A percentile compares a stretch with the other conserved stretches of the same genome.
Conservation (phyloP, 2,888 invertebrate genomes). For the Panzeria rudis region DNA sequence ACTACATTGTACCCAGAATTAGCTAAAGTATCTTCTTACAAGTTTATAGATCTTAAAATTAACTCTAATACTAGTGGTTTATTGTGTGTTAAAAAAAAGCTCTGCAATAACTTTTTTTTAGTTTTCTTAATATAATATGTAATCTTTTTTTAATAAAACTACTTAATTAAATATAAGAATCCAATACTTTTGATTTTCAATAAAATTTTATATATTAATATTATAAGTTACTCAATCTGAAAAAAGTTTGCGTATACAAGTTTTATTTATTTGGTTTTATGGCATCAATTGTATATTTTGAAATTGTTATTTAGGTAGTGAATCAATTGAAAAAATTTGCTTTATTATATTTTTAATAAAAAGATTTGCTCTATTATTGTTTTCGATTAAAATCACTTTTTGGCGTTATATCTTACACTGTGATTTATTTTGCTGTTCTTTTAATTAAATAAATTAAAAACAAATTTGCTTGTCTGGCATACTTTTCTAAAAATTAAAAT, state of each 20-base stretch:
- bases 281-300: background rate
- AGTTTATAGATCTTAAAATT: background rate
- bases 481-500: background rate
- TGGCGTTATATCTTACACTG: constrained; percentile 68
- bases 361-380: background rate
- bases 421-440: constrained; percentile 5
- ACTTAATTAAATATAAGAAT: background rate
- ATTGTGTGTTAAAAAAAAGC: constrained; percentile 72
- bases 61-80: background rate
- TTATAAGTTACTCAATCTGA: background rate
- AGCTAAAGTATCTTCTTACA: constrained; percentile 44
- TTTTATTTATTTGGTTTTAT: background rate
- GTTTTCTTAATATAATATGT: background rate
- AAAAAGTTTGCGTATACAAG: constrained; percentile 32
- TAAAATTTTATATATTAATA: background rate
- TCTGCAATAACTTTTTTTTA: constrained; percentile 78
- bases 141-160: background rate
- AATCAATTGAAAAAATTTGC: background rate
- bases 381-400: background rate
- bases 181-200: background rate
- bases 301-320: background rate
- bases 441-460: background rate
- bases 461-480: background rate
- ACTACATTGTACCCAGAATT: constrained; percentile 63
- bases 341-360: background rate